Base-by-base conservation (phyloP, 1,140 invertebrate species). In the Achroia grisella region DNA sequence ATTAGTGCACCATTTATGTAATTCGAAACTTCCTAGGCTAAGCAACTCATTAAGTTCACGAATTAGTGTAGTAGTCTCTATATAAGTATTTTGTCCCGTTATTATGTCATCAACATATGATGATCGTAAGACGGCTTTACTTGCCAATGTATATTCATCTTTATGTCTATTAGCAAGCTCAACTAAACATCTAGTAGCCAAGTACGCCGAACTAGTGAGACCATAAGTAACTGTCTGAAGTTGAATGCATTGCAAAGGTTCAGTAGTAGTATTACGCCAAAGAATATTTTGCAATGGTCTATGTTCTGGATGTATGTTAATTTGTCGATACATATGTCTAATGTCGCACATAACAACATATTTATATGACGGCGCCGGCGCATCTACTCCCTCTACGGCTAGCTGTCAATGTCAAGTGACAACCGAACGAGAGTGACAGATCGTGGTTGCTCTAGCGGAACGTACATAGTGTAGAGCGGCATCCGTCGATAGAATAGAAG, bases 161-260 rank as follows among this genome's bases (percentile, higher is more conserved):
- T 37, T 50, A 6, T 32, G 31, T 15, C 29, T 36, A 9, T 13
- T 50, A 0, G 39, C 39, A 9, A 17, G 10, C 1, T 49, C 50
- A 2, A 46, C 53, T 42, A 34, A 56, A 56, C 12, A 44, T 23
- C 53, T 61, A 56, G 48, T 66, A 44, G 29, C 37, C 31, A 10
- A 39, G 45, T 30, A 62, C 29, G 30, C 53, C 29, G 13, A 60
- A 37, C 48, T 55, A 33, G 41, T 52, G 2, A 61, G 13, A 5
- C 63, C 60, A 52, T 63, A 67, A 0, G 60, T 67, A 2, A 67
- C 53, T 0, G 39, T 52, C 27, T 50, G 48, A 9, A 50, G 33
- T 28, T 50, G 48, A 12, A 50, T 8, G 10, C 17, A 8, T 10
- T 39, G 12, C 10, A 50, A 10, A 4, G 17, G 6, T 23, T 23